phyloP scores from a whole-genome alignment of 2,888 invertebrate species.

The Lingula anatina region DNA sequence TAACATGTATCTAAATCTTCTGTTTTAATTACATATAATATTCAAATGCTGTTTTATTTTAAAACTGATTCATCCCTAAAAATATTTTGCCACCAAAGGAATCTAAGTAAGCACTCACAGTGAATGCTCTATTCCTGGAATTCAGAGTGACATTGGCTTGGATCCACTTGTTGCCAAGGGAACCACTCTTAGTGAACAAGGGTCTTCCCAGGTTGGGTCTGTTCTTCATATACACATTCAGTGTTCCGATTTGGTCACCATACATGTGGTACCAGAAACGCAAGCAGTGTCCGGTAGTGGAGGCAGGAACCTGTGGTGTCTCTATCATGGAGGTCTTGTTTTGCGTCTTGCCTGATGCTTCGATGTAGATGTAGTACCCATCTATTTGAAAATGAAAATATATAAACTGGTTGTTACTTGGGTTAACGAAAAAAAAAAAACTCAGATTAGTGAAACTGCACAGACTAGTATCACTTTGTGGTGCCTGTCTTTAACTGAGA shows the following conservation, averaged over 20 bases:
- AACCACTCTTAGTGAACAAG: constrained; percentile 5
- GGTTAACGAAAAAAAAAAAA: not conserved
- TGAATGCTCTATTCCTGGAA: too few species aligned
- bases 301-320: constrained; percentile 13
- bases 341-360: constrained; percentile 56
- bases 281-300: constrained; percentile 9
- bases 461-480: too few species aligned
- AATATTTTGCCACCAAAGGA: too few species aligned
- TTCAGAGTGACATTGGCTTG: too few species aligned
- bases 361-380: constrained; percentile 25
- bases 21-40: too few species aligned
- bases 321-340: constrained; percentile 56
- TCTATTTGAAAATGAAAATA: constrained; percentile 4
- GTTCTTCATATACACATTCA: constrained; percentile 18
- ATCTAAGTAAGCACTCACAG: too few species aligned
- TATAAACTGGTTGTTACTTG: not conserved
- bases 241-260: constrained; percentile 23
- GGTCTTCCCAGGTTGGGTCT: not conserved
- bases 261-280: constrained; percentile 40
- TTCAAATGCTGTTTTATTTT: too few species aligned
- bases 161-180: constrained; percentile 4
- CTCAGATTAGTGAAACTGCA: too few species aligned
- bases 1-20: too few species aligned
- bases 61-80: too few species aligned
- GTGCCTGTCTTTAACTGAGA: too few species aligned